Base-by-base conservation (phyloP, 2,797 vertebrate species). In the Phalloptychus januarius region DNA sequence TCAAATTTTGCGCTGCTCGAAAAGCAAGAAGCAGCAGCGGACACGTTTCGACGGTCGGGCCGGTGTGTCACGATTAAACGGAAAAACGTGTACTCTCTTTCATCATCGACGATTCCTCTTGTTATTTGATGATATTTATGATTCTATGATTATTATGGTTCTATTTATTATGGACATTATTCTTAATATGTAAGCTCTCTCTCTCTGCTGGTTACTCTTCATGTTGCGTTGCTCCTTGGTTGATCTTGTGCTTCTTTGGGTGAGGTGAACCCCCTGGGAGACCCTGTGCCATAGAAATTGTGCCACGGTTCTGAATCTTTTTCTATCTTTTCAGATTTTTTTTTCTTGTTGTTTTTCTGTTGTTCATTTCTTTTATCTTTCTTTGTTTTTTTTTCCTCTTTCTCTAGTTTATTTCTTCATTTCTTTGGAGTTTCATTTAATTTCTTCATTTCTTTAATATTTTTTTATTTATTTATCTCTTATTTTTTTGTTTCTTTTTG, bases 171-270 rank as follows among this genome's bases (percentile, higher is more conserved):
- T 95, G 86, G 85, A 95, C 93, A 92, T 94, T 93, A 91, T 93
- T 93, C 91, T 94, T 92, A 88, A 91, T 94, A 90, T 92, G 90
- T 90, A 93, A 94, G 90, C 93, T 94, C 92, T 89, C 90, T 86
- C 86, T 90, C 85, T 93, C 89, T 94, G 87, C 92, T 94, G 91
- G 90, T 96, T 93, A 89, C 92, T 94, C 91, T 89, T 92, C 86
- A 93, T 90, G 90, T 92, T 93, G 80, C 79, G 85, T 94, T 93
- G 90, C 92, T 93, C 92, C 90, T 94, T 85, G 91, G 93, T 96
- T 92, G 90, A 93, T 93, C 91, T 94, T 92, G 93, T 95, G 95
- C 87, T 95, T 95, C 92, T 95, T 92, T 95, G 94, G 93, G 89
- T 93, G 91, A 93, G 90, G 87, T 92, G 90, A 91, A 87, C 81